Evolutionary conservation across 1,140 invertebrate species (phyloP), one percentile per base, ranked within the genome.

Genomic region (Ostrea denselamellosa): DNA sequence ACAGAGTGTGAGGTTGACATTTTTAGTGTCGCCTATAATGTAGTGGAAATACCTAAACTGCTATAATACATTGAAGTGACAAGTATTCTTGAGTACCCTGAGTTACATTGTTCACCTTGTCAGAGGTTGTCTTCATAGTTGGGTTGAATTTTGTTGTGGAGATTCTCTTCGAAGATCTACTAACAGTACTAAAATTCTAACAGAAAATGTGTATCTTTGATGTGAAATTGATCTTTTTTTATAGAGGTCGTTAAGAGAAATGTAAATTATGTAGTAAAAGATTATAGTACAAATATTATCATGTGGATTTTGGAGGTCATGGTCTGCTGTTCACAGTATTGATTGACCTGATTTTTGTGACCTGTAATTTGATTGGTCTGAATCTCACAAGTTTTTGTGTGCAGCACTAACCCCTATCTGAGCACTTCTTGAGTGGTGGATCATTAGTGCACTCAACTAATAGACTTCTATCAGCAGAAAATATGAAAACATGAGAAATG

Each of bases 121-220:
- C 34, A 44, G 34, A 44, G 34, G 34, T 44, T 44, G 34, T 44
- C 34, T 44, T 44, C 1, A 44, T 44, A 44, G 34, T 44, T 44
- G 34, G 34, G 5, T 5, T 44, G 34, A 44, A 44, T 44, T 44
- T 44, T 44, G 34, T 44, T 44, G 34, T 62, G 14, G 56, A 58
- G 7, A 58, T 58, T 58, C 17, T 25, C 10, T 14, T 25, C 28
- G 28, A 28, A 71, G 68, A 71, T 25, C 28, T 71, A 71, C 68
- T 71, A 71, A 71, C 68, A 71, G 68, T 71, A 71, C 68, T 71
- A 71, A 71, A 71, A 71, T 71, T 71, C 68, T 71, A 71, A 71
- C 68, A 71, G 22, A 71, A 71, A 71, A 71, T 62, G 56, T n/a
- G 5, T n/a, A 7, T 14, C n/a, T 62, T 62, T 19, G 56, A 62